phyloP scores from a whole-genome alignment of 30 jellyfish, hydroid and myxozoan species.

The Chrysaora quinquecirrha region DNA sequence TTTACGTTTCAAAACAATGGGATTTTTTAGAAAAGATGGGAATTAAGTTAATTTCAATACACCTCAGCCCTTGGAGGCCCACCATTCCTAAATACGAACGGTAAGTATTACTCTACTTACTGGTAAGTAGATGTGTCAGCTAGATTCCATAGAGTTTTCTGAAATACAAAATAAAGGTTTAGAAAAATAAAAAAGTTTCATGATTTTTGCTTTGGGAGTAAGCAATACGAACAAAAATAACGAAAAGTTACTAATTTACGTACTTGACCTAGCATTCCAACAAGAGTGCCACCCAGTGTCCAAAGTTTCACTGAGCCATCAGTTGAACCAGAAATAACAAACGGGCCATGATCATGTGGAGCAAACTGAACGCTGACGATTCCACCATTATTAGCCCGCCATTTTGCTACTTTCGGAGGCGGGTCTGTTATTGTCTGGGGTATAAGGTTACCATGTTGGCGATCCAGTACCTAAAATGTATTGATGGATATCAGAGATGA shows the following conservation, averaged over 20 bases:
- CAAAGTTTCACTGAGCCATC: constrained; percentile 70
- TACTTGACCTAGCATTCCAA: constrained; percentile 76
- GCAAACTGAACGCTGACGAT: constrained; percentile 62
- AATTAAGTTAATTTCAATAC: too few species aligned
- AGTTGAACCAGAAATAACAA: constrained; percentile 65
- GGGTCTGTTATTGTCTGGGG: constrained; percentile 54
- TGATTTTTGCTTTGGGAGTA: too few species aligned
- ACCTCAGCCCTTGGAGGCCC: too few species aligned
- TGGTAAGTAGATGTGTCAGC: constrained; percentile 21
- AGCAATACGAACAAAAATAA: neutral
- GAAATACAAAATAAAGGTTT: neutral
- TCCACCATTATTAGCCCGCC: constrained; percentile 61
- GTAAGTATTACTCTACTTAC: constrained; percentile 14
- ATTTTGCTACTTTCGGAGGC: constrained; percentile 31
- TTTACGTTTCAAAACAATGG: too few species aligned
- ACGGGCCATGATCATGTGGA: constrained; percentile 52
- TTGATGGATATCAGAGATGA: too few species aligned
- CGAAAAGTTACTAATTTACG: neutral
- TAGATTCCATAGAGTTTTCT: constrained; percentile 42
- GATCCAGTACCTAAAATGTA: constrained; percentile 40
- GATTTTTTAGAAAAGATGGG: too few species aligned
- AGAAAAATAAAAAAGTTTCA: neutral
- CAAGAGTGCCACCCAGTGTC: constrained; percentile 57
- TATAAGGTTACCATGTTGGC: constrained; percentile 46
- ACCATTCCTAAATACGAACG: neutral